phyloP scores from a whole-genome alignment of 2,113 vertebrate genomes.

The Nothocercus nigrocapillus region DNA sequence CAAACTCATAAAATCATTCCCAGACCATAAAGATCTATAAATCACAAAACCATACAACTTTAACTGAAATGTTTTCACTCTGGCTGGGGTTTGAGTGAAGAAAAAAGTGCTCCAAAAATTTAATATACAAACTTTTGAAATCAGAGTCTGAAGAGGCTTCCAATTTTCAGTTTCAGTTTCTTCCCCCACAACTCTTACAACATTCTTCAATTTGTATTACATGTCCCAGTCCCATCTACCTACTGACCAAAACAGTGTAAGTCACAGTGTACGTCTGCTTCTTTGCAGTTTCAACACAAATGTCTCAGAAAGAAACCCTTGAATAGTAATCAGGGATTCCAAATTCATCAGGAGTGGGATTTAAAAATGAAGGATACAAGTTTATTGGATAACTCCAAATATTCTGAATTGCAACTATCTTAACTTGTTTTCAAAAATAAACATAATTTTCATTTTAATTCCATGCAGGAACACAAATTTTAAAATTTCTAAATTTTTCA shows the following conservation, averaged over 20 bases:
- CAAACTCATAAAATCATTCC: background rate
- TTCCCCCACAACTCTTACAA: background rate
- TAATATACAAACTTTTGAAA: background rate
- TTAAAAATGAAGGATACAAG: background rate
- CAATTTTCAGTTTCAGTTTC: background rate
- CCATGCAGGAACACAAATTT: background rate
- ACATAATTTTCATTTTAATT: background rate
- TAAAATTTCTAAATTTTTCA: background rate
- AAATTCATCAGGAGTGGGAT: background rate
- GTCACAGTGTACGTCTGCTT: background rate
- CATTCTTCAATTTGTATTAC: fast-evolving
- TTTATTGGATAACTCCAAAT: fast-evolving
- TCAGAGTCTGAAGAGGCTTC: fast-evolving
- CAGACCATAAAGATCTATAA: background rate
- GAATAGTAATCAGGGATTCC: background rate
- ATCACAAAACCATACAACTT: background rate
- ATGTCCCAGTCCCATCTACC: background rate
- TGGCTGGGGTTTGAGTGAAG: background rate
- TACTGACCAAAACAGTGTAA: background rate
- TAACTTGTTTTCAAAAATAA: background rate
- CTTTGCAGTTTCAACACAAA: background rate
- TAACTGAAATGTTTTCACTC: background rate
- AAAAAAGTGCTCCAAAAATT: background rate
- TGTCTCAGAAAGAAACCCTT: background rate
- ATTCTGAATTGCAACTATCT: background rate